These are phyloP conservation scores for Engraulis encrasicolus DNA, from an alignment of 2,113 vertebrate species.

Conservation along the genomic window DNA sequence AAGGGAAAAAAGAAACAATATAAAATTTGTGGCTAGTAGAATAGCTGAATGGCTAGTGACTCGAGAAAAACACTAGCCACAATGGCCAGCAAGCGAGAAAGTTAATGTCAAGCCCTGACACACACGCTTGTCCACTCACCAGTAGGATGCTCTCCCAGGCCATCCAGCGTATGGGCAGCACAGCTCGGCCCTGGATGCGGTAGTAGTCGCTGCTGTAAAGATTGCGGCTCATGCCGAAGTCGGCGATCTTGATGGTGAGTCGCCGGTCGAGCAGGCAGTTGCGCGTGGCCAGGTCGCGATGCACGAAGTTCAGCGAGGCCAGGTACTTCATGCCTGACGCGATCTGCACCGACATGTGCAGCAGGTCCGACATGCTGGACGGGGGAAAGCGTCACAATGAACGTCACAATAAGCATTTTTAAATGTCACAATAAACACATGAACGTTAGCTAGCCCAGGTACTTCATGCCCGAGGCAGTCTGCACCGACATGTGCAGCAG, in stretches of 20 bases:
- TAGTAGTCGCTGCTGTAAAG: constrained; percentile 88
- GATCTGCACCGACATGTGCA: constrained; percentile 86
- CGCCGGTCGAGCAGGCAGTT: constrained; percentile 86
- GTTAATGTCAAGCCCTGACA: neutral
- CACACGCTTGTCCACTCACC: constrained; percentile 61
- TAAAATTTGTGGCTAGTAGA: too few relatives aligned
- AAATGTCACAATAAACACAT: too few relatives aligned
- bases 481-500: constrained; percentile 85
- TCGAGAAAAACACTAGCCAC: too few relatives aligned
- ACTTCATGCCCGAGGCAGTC: constrained; percentile 84
- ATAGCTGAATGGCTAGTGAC: too few relatives aligned
- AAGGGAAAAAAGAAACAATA: too few relatives aligned
- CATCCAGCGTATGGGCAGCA: constrained; percentile 87
- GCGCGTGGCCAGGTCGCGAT: constrained; percentile 83
- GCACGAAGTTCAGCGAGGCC: constrained; percentile 85
- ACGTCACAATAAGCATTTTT: too few relatives aligned
- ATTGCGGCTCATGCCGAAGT: constrained; percentile 87
- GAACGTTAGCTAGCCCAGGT: constrained; percentile 83
- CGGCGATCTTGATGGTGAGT: constrained; percentile 85
- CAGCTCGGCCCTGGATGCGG: constrained; percentile 84
- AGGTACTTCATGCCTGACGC: constrained; percentile 83
- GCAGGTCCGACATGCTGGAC: constrained; percentile 75
- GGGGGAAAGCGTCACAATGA: neutral
- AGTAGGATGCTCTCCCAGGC: constrained; percentile 88
- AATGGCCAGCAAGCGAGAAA: too few relatives aligned